Base-by-base conservation (phyloP, 2,888 invertebrate species). In the Scaptodrosophila latifasciaeformis region DNA sequence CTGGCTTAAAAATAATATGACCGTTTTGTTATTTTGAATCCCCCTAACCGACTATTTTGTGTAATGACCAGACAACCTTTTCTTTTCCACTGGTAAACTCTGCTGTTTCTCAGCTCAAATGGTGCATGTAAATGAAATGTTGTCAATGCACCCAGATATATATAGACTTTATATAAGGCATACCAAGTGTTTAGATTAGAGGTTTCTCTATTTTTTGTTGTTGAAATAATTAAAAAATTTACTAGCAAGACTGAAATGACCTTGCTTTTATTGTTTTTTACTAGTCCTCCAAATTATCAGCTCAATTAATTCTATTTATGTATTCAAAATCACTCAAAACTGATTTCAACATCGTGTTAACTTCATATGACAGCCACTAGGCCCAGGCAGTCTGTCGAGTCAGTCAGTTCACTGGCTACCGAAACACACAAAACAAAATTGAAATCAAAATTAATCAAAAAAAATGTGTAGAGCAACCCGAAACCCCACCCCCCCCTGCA, bases 361-460 rank as follows among this genome's bases (percentile, higher is more conserved):
- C 57, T 59, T 43, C 70, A 59, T 47, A 62, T 72, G 76, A 72
- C 76, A 76, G 63, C 49, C 63, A 50, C 55, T 49, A 59, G 19
- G 24, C 27, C 10, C 49, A 50, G 65, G 56, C 30, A 50, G 59
- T 42, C 55, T n/a, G n/a, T n/a, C n/a, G n/a, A n/a, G n/a, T n/a
- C n/a, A 67, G 67, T 52, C 62, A 54, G 59, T 60, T 61, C 55
- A 53, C 19, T 70, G 54, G 71, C 71, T 72, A 76, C 71, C 65
- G 54, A 56, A 64, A 45, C 57, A 34, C 45, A 40, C 24, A 48
- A 42, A 51, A 49, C 67, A 49, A 72, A 76, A 72, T 76, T 76
- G 77, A 76, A 76, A 70, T 72, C 77, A 65, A 76, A 72, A 76
- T 72, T 72, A 72, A 72, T 72, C 74, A 72, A 70, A 37, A 24